Evolutionary conservation across 2,888 invertebrate species (phyloP).

Genomic region (Limnephilus marmoratus): DNA sequence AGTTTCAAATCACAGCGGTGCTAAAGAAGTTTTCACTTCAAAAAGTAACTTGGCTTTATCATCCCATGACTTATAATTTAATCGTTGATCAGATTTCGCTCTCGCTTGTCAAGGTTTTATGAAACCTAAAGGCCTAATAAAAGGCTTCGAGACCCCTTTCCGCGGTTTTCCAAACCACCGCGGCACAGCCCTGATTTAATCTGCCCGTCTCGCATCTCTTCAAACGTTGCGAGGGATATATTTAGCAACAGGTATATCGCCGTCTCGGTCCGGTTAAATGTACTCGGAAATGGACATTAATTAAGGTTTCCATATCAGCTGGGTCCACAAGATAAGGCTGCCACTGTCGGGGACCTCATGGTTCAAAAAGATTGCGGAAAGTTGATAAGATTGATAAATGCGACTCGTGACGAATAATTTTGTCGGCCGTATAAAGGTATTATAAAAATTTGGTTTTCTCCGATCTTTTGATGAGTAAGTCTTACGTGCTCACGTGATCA

Average conservation of each 20-base stretch:
- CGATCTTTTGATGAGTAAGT: not conserved
- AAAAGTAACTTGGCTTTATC: too few species aligned
- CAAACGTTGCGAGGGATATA: not conserved
- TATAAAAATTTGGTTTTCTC: not conserved
- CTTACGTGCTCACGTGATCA: not conserved
- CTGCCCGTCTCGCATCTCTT: not conserved
- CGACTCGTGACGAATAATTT: not conserved
- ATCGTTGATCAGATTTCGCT: too few species aligned
- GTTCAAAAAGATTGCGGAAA: not conserved
- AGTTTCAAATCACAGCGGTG: too few species aligned
- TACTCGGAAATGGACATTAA: slow-evolving; percentile 2
- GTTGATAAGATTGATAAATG: slow-evolving; percentile 2
- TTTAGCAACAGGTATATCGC: not conserved
- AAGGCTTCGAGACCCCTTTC: not conserved
- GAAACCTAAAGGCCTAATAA: too few species aligned
- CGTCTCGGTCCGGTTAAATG: not conserved
- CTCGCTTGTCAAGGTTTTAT: too few species aligned
- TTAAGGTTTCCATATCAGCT: not conserved
- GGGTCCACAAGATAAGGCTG: not conserved
- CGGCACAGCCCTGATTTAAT: not conserved
- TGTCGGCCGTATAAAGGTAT: not conserved
- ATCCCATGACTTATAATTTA: too few species aligned
- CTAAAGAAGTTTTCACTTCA: too few species aligned
- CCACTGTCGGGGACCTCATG: not conserved
- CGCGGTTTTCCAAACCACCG: not conserved